Evolutionary conservation across 1,140 invertebrate species (phyloP), one percentile per base, ranked within the genome.

Genomic region (Panagrolaimus sp.): DNA sequence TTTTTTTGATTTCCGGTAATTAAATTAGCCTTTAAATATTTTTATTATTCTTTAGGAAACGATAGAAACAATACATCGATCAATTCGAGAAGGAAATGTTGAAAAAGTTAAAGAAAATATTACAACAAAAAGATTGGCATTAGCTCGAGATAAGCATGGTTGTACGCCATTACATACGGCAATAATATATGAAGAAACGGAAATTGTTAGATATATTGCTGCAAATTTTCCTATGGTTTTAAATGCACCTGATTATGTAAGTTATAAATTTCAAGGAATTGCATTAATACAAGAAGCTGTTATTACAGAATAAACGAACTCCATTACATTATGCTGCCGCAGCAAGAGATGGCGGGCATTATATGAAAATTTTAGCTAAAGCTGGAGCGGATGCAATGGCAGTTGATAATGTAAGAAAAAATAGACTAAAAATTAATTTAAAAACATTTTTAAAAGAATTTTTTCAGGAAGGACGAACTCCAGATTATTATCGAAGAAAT

Each of bases 241-340:
- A 9, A 81, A 82, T 66, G 80, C 80, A 11, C 80, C 80, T 31
- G 80, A 82, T 57, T 79, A 81, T 73, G 76, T 77, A 45, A 74
- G 74, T 23, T 14, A 25, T 47, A 42, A 20, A 62, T 62, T 9
- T 13, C 13, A 63, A 31, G 44, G 65, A n/a, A n/a, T n/a, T n/a
- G n/a, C n/a, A n/a, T 66, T n/a, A 42, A n/a, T 63, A 20, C n/a
- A 46, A 27, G 14, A 8, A 72, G 38, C 48, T 44, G n/a, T 16
- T 44, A 27, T 73, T 76, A 65, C 67, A 89, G 78, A 88, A 91
- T 83, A 91, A 91, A 38, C 85, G 92, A 76, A 93, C 91, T 3
- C 88, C 92, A n/a, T 86, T 95, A 64, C 92, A 95, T 85, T 95
- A 94, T 83, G 91, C 92, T 4, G 90, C 91, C 9, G 89, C 89